Evolutionary conservation across 1,140 invertebrate genomes (phyloP), one percentile per base, ranked within the genome.

Genomic region (Saccostrea glomerata): DNA sequence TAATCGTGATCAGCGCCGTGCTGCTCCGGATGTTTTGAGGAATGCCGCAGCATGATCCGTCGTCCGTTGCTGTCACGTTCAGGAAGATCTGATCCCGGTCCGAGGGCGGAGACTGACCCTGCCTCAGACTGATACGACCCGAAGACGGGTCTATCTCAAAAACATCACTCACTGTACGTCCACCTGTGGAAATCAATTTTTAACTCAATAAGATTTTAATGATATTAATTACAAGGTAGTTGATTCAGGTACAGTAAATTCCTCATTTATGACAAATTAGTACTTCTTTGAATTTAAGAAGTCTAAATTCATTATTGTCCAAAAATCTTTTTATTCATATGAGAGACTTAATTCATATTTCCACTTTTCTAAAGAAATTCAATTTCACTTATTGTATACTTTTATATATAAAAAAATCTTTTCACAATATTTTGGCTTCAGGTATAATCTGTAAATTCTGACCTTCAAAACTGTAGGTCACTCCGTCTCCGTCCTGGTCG

Each of bases 401-500:
- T 47, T 47, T 47, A 47, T 47, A 47, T 9, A 7, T 0, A 47
- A 47, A 47, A 47, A 47, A 47, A 47, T 3, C 0, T 6, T 5
- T 6, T 47, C 47, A 47, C 6, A 2, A 47, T 47, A 47, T 0
- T 0, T 9, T 47, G 47, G 47, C 47, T 47, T 47, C 5, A 47
- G 47, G 47, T 47, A 47, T 47, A 47, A 63, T 40, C 77, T 55
- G 40, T 25, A 2, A 15, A 82, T 20, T 40, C 20, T 20, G 82
- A 82, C 70, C 70, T 60, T 55, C 54, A 66, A 88, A 89, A 54
- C 25, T 60, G 36, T 89, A 87, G 23, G 88, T 82, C 17, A 89
- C 60, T 2, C 11, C 40, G 82, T 89, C 88, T 20, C 88, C 88
- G 20, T 89, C 88, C 13, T 56, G 13, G 56, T 89, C 88, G n/a